Base-by-base conservation (phyloP, 2,797 vertebrate genomes). In the Myiothlypis chrysogaster region DNA sequence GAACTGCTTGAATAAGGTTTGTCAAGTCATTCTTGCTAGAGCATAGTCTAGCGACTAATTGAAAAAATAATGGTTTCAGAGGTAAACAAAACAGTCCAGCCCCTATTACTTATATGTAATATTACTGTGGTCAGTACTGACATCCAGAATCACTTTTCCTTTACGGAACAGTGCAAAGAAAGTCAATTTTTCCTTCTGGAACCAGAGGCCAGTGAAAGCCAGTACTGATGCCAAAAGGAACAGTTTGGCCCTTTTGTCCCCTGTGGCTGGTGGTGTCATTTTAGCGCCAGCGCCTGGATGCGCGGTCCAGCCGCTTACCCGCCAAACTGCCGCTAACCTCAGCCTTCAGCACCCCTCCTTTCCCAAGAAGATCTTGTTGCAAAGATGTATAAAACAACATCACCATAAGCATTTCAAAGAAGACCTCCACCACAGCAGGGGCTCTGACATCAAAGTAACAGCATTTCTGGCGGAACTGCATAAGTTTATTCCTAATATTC, bases 371-470 rank as follows among this genome's bases (percentile, higher is more conserved):
- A 92, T 84, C 25, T 53, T 73, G 59, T 83, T 90, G 83, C 13
- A 75, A 76, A 76, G 43, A 15, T 66, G 9, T 59, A 83, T 76
- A 91, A 94, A 97, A 92, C 69, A 65, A 43, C 16, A n/a, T 50
- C 63, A 95, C 56, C 70, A 73, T 89, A 95, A 96, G 46, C 14
- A 41, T 95, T 95, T 91, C 83, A 95, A 92, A 94, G 87, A 30
- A 49, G 75, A 93, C 37, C 77, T 79, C 50, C 32, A 64, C 39
- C 61, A 83, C 63, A 72, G 44, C n/a, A 72, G 72, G 82, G 64
- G 14, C 6, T 92, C 68, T 46, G 55, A 22, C 43, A 72, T 91
- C 63, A 85, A 90, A 96, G 61, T 86, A 91, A 60, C 76, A 92
- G 25, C 9, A 17, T 87, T 80, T 89, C 44, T 77, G 75, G 43